Evolutionary conservation across 2,113 vertebrate species (phyloP).

Genomic region (Xiphias gladius): DNA sequence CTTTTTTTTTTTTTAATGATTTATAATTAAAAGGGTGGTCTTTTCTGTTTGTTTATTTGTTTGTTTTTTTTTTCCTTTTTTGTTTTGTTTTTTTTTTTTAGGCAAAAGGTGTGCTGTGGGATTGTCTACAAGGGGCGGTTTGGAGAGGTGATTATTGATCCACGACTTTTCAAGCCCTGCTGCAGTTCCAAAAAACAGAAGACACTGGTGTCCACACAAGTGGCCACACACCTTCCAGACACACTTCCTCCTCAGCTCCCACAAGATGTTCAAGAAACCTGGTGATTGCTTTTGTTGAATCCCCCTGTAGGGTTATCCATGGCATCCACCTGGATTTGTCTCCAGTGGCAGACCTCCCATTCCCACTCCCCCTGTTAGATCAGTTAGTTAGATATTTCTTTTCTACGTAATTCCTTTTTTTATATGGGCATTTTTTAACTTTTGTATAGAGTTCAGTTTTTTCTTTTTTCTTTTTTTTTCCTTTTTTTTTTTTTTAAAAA

Average conservation of each 20-base stretch:
- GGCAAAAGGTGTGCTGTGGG: constrained; percentile 88
- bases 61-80: too few relatives aligned
- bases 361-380: constrained; percentile 65
- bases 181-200: constrained; percentile 84
- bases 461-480: constrained; percentile 65
- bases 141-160: constrained; percentile 89
- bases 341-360: constrained; percentile 87
- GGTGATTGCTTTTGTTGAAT: constrained; percentile 76
- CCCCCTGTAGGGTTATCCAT: constrained; percentile 62
- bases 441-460: constrained; percentile 73
- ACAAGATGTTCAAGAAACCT: constrained; percentile 82
- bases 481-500: constrained; percentile 69
- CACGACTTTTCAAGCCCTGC: constrained; percentile 88
- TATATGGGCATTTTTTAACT: constrained; percentile 68
- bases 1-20: not conserved
- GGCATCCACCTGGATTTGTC: constrained; percentile 83
- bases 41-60: too few relatives aligned
- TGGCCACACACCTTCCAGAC: constrained; percentile 70
- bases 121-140: constrained; percentile 88
- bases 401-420: constrained; percentile 61
- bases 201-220: constrained; percentile 72
- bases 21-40: not conserved
- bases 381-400: constrained; percentile 68
- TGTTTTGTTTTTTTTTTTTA: constrained; percentile 49
- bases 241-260: constrained; percentile 75